These are phyloP conservation scores for Abrostola triplasia DNA, from an alignment of 2,888 invertebrate species.

Conservation along the genomic window DNA sequence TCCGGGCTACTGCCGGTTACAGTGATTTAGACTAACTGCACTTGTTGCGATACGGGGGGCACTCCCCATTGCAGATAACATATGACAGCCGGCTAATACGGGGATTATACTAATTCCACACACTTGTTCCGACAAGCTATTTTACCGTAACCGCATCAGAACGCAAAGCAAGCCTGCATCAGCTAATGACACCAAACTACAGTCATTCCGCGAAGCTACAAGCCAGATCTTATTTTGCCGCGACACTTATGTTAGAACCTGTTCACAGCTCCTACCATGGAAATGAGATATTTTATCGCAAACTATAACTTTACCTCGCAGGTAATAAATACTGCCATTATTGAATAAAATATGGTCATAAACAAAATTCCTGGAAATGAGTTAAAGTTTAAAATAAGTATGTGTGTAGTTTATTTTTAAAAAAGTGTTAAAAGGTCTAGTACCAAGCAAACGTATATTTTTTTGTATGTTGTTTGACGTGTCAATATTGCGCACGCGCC, in stretches of 20 bases:
- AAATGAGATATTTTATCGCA: slow-evolving; percentile 65
- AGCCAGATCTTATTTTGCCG: slow-evolving; percentile 35
- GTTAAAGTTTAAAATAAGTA: slow-evolving; percentile 49
- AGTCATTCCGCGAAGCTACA: slow-evolving; percentile 42
- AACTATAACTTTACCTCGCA: slow-evolving; percentile 60
- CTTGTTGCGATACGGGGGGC: slow-evolving; percentile 75
- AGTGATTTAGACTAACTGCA: slow-evolving; percentile 86
- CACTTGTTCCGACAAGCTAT: slow-evolving; percentile 64
- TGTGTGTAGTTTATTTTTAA: slow-evolving; percentile 11
- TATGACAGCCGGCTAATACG: slow-evolving; percentile 79
- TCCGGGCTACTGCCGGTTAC: slow-evolving; percentile 72
- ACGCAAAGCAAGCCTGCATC: slow-evolving; percentile 32
- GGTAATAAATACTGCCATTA: slow-evolving; percentile 68
- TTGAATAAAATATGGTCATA: slow-evolving; percentile 68
- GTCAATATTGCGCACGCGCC: slow-evolving; percentile 58
- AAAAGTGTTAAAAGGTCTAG: slow-evolving; percentile 14
- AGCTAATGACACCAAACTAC: slow-evolving; percentile 47
- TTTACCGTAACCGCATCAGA: slow-evolving; percentile 56
- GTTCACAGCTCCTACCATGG: slow-evolving; percentile 58
- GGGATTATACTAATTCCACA: slow-evolving; percentile 71
- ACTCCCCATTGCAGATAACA: slow-evolving; percentile 67
- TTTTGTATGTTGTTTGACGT: slow-evolving; percentile 34
- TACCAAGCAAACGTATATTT: slow-evolving; percentile 11
- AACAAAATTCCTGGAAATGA: slow-evolving; percentile 60
- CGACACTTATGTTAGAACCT: slow-evolving; percentile 59